These are phyloP conservation scores for Aspiorhynchus laticeps DNA, from an alignment of 2,113 vertebrate genomes.

Conservation along the genomic window DNA sequence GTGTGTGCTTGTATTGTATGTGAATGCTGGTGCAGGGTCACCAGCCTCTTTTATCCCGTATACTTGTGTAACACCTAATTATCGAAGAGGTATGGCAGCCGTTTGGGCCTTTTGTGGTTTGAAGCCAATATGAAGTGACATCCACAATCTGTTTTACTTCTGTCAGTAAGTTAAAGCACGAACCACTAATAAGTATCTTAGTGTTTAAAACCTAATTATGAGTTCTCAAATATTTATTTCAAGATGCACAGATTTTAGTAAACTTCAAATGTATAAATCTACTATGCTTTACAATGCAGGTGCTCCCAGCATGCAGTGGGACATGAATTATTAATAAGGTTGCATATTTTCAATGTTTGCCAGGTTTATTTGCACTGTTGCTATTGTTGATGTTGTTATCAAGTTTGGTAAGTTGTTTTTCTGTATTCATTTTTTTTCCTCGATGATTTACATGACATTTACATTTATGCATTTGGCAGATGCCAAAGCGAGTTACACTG, in stretches of 20 bases:
- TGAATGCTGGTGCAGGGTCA: not conserved
- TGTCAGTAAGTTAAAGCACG: not conserved
- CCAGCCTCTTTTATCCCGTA: not conserved
- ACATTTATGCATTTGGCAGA: not conserved
- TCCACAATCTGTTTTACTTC: not conserved
- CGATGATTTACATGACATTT: not conserved
- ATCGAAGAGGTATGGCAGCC: not conserved
- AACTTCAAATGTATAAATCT: not conserved
- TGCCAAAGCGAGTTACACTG: not conserved
- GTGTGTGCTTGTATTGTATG: not conserved
- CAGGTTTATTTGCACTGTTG: not conserved
- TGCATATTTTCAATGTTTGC: not conserved
- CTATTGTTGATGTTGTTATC: not conserved
- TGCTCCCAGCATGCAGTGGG: not conserved
- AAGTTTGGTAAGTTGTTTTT: not conserved
- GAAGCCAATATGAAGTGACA: not conserved
- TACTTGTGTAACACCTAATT: conserved; percentile 23
- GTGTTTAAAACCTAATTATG: not conserved
- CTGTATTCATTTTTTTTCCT: not conserved
- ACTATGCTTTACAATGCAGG: not conserved
- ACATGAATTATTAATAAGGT: not conserved
- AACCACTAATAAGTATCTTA: not conserved
- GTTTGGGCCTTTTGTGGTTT: not conserved
- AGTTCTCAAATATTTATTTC: not conserved
- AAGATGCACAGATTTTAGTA: not conserved